Percentiles rank a stretch among this genome's conserved stretches.
Conservation (phyloP, 2,888 invertebrate genomes). For the Lutraria lutraria region DNA sequence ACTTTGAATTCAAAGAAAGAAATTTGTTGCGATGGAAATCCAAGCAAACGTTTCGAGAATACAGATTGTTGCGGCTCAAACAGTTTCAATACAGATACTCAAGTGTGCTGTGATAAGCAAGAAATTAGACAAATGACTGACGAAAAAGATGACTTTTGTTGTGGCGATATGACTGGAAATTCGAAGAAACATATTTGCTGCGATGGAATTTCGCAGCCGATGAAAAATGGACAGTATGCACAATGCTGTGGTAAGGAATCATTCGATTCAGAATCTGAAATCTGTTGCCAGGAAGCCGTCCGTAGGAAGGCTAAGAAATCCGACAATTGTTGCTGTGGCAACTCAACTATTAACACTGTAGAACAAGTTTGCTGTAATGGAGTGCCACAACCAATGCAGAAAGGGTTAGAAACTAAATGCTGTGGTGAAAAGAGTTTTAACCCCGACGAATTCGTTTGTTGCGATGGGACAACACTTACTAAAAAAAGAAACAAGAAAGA, state of each 20-base stretch:
- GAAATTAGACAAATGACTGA: constrained; percentile 50
- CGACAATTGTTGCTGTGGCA: constrained; percentile 61
- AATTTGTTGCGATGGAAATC: constrained; percentile 57
- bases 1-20: constrained; percentile 48
- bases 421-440: constrained; percentile 55
- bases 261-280: constrained; percentile 54
- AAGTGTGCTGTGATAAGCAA: constrained; percentile 55
- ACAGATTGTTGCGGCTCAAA: constrained; percentile 53
- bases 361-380: constrained; percentile 54
- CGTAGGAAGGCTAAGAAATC: constrained; percentile 42
- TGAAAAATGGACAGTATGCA: constrained; percentile 53
- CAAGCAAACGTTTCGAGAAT: constrained; percentile 37
- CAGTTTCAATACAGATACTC: constrained; percentile 50
- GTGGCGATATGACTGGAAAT: constrained; percentile 56
- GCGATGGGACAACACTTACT: constrained; percentile 50
- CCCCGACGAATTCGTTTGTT: constrained; percentile 58
- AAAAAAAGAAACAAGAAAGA: constrained; percentile 52
- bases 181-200: constrained; percentile 59
- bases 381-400: constrained; percentile 53
- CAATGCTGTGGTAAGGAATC: constrained; percentile 53
- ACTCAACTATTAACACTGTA: constrained; percentile 44
- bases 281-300: constrained; percentile 49
- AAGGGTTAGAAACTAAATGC: constrained; percentile 53
- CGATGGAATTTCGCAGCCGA: constrained; percentile 49
- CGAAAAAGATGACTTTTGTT: constrained; percentile 56